Conservation (phyloP, 2,797 vertebrate genomes). For the Morus bassanus region DNA sequence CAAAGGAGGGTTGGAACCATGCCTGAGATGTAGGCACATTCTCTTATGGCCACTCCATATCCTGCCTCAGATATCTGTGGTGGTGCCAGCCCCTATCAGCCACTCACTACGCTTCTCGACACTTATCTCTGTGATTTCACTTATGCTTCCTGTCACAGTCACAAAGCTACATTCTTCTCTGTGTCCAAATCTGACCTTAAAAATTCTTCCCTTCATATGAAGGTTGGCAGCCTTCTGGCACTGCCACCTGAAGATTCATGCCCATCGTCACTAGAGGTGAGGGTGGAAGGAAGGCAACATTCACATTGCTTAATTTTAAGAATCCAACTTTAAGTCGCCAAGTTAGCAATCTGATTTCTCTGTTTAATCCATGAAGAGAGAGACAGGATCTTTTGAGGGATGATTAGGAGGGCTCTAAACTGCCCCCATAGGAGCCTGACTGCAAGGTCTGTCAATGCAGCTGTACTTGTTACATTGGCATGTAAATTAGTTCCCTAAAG, state of each 20-base stretch:
- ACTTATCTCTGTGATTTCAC: not conserved
- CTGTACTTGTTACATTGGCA: not conserved
- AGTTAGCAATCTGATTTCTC: not conserved
- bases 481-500: not conserved
- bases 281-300: not conserved
- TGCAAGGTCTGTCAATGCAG: not conserved
- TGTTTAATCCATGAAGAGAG: not conserved
- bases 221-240: not conserved
- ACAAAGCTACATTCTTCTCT: not conserved
- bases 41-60: not conserved
- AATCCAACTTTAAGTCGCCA: not conserved
- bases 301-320: not conserved
- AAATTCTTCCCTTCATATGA: not conserved
- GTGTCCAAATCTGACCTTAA: not conserved
- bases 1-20: not conserved
- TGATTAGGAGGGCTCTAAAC: not conserved
- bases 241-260: not conserved
- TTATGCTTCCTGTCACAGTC: not conserved
- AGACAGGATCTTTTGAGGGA: not conserved
- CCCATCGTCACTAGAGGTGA: not conserved
- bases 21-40: not conserved
- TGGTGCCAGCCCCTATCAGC: constrained; percentile 12
- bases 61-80: not conserved
- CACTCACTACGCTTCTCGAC: not conserved
- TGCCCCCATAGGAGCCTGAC: not conserved